A percentile compares a stretch with the other conserved stretches of the same genome.
Conservation (phyloP, 2,113 vertebrate genomes). For the Garra rufa region DNA sequence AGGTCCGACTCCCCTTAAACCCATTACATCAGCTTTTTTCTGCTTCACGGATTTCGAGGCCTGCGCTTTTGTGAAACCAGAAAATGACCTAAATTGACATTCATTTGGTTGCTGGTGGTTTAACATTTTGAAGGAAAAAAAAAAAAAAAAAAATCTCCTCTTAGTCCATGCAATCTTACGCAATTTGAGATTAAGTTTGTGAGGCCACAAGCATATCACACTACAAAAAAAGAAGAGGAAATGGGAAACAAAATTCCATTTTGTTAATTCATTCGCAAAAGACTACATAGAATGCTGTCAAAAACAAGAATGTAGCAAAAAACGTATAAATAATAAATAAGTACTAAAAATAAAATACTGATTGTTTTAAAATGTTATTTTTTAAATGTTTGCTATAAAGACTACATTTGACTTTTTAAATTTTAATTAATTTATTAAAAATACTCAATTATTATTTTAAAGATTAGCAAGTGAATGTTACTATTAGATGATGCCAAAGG, state of each 20-base stretch:
- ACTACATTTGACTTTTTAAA: not conserved
- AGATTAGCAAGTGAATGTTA: not conserved
- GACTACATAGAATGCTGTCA: not conserved
- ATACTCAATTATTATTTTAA: not conserved
- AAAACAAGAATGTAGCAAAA: not conserved
- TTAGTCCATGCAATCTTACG: not conserved
- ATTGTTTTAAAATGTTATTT: not conserved
- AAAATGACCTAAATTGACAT: slow-evolving; percentile 79
- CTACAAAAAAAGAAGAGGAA: not conserved
- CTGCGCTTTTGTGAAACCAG: slow-evolving; percentile 71
- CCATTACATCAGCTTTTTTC: slow-evolving; percentile 80
- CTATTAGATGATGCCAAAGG: not conserved
- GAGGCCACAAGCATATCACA: not conserved
- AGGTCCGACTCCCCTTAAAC: slow-evolving; percentile 75
- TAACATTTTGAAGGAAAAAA: slow-evolving; percentile 56
- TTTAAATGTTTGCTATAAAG: too few relatives aligned
- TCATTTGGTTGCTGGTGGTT: slow-evolving; percentile 60
- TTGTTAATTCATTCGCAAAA: not conserved
- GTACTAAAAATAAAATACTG: not conserved
- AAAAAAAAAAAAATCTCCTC: too few relatives aligned
- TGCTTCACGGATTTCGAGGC: slow-evolving; percentile 72
- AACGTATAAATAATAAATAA: too few relatives aligned
- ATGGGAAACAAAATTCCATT: not conserved
- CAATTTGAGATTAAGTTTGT: not conserved
- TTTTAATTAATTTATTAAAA: not conserved